These are phyloP conservation scores for Scrobipalpa atriplicella DNA, from an alignment of 2,888 invertebrate genomes.

Conservation along the genomic window DNA sequence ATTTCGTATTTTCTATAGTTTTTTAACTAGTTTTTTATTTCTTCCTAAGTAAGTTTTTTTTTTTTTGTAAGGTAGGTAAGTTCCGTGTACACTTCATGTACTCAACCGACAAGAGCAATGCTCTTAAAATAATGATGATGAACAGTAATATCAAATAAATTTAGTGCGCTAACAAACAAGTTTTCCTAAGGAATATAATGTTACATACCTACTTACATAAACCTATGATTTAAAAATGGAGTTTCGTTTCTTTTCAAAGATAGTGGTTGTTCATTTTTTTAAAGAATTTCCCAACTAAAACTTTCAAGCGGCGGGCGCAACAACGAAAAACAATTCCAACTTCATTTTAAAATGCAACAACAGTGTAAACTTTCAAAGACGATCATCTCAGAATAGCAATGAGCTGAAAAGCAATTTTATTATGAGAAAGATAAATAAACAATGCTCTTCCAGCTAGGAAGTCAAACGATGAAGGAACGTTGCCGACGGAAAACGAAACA, in stretches of 20 bases:
- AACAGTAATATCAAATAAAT: no score
- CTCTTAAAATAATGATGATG: no score
- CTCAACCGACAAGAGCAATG: no score
- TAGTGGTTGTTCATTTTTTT: background rate
- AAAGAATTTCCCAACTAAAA: slow-evolving; percentile 2
- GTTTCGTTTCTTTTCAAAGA: no score
- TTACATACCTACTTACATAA: no score
- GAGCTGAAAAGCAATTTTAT: slow-evolving; percentile 28
- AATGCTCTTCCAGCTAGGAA: slow-evolving; percentile 26
- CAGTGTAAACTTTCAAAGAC: slow-evolving; percentile 24
- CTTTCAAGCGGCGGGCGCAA: background rate
- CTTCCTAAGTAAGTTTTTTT: no score
- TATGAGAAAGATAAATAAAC: slow-evolving; percentile 19
- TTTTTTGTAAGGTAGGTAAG: no score
- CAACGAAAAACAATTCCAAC: slow-evolving; percentile 11
- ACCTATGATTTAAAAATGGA: no score
- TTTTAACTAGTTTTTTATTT: no score
- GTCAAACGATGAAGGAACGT: slow-evolving; percentile 26
- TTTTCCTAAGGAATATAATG: no score
- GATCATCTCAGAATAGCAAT: slow-evolving; percentile 16
- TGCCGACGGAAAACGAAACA: slow-evolving; percentile 30
- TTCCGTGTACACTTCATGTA: no score
- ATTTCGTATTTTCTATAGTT: background rate
- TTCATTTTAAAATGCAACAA: slow-evolving; percentile 25
- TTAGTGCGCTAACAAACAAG: no score